Evolutionary conservation across 1,140 invertebrate species (phyloP).

Genomic region (Drosophila gunungcola): DNA sequence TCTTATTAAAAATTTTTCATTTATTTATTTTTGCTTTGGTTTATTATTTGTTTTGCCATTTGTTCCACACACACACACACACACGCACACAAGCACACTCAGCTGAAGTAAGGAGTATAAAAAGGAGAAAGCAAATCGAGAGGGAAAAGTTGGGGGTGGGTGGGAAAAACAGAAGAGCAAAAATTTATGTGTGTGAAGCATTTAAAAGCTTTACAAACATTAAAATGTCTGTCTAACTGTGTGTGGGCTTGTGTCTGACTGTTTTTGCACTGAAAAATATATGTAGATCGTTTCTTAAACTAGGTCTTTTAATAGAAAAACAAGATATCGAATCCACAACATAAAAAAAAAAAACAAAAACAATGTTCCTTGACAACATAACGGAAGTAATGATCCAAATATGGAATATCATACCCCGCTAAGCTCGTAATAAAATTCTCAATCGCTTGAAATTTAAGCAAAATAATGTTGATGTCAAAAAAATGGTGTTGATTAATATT

Average conservation of each 20-base stretch:
- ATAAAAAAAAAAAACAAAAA: background rate
- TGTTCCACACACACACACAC: constrained; percentile 39
- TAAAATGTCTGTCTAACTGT: constrained; percentile 81
- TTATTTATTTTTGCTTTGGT: constrained; percentile 72
- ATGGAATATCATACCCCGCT: no score
- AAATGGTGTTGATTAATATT: no score
- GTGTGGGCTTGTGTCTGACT: constrained; percentile 28
- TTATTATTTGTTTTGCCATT: constrained; percentile 81
- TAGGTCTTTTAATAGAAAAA: background rate
- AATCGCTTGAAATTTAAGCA: no score
- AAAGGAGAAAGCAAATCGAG: constrained; percentile 23
- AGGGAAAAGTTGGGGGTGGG: constrained; percentile 41
- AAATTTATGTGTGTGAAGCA: constrained; percentile 72
- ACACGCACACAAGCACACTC: background rate
- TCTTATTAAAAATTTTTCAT: constrained; percentile 75
- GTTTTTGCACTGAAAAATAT: constrained; percentile 32
- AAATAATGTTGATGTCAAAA: no score
- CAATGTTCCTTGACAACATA: no score
- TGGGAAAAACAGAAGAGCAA: constrained; percentile 33
- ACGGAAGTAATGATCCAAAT: no score
- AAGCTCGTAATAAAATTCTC: no score
- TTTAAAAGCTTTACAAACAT: constrained; percentile 82
- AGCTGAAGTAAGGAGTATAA: constrained; percentile 9
- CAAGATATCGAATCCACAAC: background rate
- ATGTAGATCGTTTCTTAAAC: no score